A percentile compares a stretch with the other conserved stretches of the same genome.
phyloP scores from a whole-genome alignment of 2,113 vertebrate species.

The Xiphorhynchus elegans region DNA sequence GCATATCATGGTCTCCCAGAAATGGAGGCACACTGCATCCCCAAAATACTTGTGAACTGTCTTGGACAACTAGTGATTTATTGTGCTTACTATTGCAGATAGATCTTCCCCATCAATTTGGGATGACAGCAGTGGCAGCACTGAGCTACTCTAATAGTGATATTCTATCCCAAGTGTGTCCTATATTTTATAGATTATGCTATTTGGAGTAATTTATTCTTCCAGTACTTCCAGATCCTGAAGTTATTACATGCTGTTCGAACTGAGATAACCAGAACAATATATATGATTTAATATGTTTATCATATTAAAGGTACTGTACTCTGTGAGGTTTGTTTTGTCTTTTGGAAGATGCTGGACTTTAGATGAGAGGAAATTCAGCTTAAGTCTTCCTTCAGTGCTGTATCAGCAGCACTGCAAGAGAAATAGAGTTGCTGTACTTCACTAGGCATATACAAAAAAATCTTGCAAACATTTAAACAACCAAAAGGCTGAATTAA shows the following conservation, averaged over 20 bases:
- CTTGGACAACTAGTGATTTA: background rate
- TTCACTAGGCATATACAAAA: background rate
- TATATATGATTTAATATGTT: background rate
- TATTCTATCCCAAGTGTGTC: background rate
- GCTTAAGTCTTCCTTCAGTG: fast-evolving
- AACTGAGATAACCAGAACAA: background rate
- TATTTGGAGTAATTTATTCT: background rate
- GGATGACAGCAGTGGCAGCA: background rate
- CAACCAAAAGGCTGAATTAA: background rate
- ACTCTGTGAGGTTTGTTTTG: background rate
- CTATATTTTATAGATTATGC: background rate
- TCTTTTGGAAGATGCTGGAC: background rate
- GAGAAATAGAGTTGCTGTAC: background rate
- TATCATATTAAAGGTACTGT: background rate
- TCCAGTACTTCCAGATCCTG: background rate
- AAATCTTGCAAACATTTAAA: background rate
- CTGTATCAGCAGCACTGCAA: background rate
- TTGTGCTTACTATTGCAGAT: background rate
- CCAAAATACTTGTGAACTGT: background rate
- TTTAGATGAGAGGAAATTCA: background rate
- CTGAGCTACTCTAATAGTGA: background rate
- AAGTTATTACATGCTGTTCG: background rate
- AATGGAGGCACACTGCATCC: background rate
- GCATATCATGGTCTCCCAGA: background rate
- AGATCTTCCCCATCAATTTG: background rate